Conservation (phyloP, 1,140 invertebrate genomes). For the Drosophila pectinifera region DNA sequence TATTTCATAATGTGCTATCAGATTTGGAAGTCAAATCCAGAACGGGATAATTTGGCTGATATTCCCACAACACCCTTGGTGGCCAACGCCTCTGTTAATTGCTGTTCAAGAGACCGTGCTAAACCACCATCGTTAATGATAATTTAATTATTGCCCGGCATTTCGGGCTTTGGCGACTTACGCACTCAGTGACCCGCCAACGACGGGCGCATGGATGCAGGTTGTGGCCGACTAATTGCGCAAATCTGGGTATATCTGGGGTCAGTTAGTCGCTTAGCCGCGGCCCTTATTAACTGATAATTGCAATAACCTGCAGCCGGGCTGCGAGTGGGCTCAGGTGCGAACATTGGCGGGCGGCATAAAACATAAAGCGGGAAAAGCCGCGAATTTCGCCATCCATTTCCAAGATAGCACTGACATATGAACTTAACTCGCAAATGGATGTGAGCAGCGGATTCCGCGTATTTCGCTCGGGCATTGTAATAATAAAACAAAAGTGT, state of each 20-base stretch:
- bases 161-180: conserved; percentile 64
- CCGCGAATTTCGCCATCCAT: conserved; percentile 63
- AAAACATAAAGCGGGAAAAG: conserved; percentile 33
- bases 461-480: conserved; percentile 7
- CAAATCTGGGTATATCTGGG: conserved; percentile 69
- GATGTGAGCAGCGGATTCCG: conserved; percentile 21
- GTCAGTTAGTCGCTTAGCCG: conserved; percentile 56
- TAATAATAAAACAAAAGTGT: conserved; percentile 61
- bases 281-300: conserved; percentile 76
- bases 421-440: conserved; percentile 57
- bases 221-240: conserved; percentile 73
- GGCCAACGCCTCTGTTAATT: conserved; percentile 3
- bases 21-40: too few species aligned
- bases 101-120: conserved; percentile 26
- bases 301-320: conserved; percentile 39
- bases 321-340: conserved; percentile 8
- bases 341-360: conserved; percentile 4
- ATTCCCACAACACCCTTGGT: background rate
- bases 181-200: conserved; percentile 36
- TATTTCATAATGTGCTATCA: too few species aligned
- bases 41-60: background rate
- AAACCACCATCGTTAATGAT: conserved; percentile 71
- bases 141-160: conserved; percentile 72
- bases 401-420: conserved; percentile 71
- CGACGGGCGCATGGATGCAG: conserved; percentile 1